Base-by-base conservation (phyloP, 1,140 invertebrate genomes). In the Ctenoplectra terminalis region DNA sequence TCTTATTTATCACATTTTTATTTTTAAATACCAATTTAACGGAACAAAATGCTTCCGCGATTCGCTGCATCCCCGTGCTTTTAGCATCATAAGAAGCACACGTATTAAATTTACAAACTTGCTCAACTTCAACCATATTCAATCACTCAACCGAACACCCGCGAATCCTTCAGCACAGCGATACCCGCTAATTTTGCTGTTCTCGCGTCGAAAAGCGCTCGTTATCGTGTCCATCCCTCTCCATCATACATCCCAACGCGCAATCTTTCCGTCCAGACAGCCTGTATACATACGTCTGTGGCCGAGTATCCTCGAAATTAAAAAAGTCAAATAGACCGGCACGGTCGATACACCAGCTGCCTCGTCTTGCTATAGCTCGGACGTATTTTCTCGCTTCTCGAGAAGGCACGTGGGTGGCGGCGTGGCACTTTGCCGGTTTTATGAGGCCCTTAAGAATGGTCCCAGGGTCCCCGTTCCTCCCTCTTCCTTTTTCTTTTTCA, bases 321-420 rank as follows among this genome's bases (percentile, higher is more conserved):
- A 85, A 83, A 82, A 82, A 76, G 83, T 76, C 73, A 73, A 79
- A 85, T 69, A 86, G 82, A 90, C 85, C 85, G 80, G 85, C 85
- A 87, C 84, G 83, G 84, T 85, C 88, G 90, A 91, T 91, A 88
- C 88, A 90, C 90, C 91, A 91, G 91, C 90, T 91, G 90, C 89
- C 85, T 88, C 85, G 82, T 89, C 87, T 88, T 54, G 63, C 77
- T 63, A 72, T 63, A 58, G 54, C 80, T 67, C 73, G 79, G 70
- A 87, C 79, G 87, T 88, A 88, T 88, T 88, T 89, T 92, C 91
- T 92, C 88, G 90, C 87, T 86, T 85, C 87, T 90, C 89, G 72
- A 91, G 90, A 87, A 90, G 90, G 90, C 90, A 92, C 89, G 91
- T 92, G 91, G 91, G 91, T 91, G 90, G 90, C 89, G 88, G 90